Conservation (phyloP, 1,140 invertebrate species). For the Drosophila prosaltans region DNA sequence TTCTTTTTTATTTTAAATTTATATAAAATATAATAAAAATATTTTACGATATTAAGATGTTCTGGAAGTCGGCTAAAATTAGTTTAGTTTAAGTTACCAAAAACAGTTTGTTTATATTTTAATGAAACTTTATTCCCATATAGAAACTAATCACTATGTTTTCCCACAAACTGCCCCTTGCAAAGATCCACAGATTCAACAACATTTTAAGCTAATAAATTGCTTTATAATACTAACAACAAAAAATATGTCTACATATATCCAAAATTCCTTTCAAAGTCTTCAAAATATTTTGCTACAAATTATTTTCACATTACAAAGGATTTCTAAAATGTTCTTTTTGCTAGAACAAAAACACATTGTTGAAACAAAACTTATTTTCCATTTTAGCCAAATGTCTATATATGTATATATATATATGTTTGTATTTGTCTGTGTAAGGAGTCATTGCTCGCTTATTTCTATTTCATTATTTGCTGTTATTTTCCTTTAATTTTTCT, state of each 20-base stretch:
- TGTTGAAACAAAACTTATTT: conserved; percentile 1
- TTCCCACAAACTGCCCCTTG: too few relatives aligned
- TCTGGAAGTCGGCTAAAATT: too few relatives aligned
- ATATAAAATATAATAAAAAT: too few relatives aligned
- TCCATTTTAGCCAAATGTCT: not conserved
- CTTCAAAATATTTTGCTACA: not conserved
- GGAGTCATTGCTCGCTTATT: conserved; percentile 51
- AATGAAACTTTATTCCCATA: too few relatives aligned
- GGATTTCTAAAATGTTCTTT: not conserved
- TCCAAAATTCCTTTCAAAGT: not conserved
- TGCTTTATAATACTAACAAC: not conserved
- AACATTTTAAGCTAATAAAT: not conserved
- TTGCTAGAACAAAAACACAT: not conserved
- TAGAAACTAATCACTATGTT: too few relatives aligned
- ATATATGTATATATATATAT: not conserved
- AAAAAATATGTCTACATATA: not conserved
- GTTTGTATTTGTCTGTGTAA: not conserved
- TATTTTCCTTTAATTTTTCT: conserved; percentile 78
- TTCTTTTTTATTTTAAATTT: too few relatives aligned
- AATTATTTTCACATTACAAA: not conserved
- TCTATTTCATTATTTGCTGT: conserved; percentile 67
- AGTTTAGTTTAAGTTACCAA: too few relatives aligned
- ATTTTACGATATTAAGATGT: too few relatives aligned
- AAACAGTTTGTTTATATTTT: too few relatives aligned
- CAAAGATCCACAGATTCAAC: too few relatives aligned